Evolutionary conservation across 1,140 invertebrate species (phyloP).

Genomic region (Aphidius gifuensis): DNA sequence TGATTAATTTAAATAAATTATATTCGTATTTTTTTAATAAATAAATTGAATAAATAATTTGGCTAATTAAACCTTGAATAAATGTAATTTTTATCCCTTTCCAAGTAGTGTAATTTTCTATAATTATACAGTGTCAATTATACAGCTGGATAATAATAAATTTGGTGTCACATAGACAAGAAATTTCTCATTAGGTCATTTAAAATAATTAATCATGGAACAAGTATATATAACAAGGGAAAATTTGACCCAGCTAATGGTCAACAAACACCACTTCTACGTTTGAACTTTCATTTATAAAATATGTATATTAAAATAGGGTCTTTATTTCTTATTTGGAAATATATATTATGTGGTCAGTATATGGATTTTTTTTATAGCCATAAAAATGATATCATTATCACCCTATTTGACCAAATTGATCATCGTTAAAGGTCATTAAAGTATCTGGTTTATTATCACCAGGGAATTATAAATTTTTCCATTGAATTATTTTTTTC

Average conservation of each 20-base stretch:
- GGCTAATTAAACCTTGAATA: not conserved
- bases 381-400: slow-evolving; percentile 42
- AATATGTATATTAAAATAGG: slow-evolving; percentile 2
- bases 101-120: not conserved
- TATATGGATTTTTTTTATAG: slow-evolving; percentile 29
- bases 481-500: not conserved
- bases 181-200: slow-evolving; percentile 18
- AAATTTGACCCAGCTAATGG: slow-evolving; percentile 32
- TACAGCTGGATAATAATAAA: not conserved
- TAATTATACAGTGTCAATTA: slow-evolving; percentile 14
- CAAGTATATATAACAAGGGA: slow-evolving; percentile 4
- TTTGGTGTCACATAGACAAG: slow-evolving; percentile 9
- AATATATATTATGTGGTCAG: not conserved
- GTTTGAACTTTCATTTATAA: not conserved
- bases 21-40: no score
- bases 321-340: not conserved
- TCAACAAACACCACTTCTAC: slow-evolving; percentile 37
- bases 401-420: slow-evolving; percentile 36
- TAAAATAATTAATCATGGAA: slow-evolving; percentile 21
- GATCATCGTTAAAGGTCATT: slow-evolving; percentile 51
- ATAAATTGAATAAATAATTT: not conserved
- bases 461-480: not conserved
- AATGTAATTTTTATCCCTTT: slow-evolving; percentile 8
- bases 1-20: no score
- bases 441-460: slow-evolving; percentile 51